Conservation (phyloP, 2,797 vertebrate genomes). For the Dallia pectoralis region DNA sequence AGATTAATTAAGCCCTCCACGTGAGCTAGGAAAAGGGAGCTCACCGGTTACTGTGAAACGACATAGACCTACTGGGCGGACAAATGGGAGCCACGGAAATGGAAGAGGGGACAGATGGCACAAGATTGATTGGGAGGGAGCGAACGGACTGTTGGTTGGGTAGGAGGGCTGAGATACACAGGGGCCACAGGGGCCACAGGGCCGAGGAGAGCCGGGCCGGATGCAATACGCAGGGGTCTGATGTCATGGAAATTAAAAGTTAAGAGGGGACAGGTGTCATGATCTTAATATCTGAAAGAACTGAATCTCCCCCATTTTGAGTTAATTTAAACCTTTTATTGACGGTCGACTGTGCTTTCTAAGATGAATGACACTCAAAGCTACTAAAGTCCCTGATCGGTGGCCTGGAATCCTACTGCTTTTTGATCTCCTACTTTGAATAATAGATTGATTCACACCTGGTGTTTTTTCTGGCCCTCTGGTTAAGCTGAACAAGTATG, state of each 20-base stretch:
- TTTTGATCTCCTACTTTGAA: no score
- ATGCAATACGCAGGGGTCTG: constrained; percentile 23
- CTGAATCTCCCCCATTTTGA: not conserved
- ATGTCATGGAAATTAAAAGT: constrained; percentile 42
- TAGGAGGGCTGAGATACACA: constrained; percentile 25
- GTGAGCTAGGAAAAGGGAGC: constrained; percentile 68
- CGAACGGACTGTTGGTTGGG: constrained; percentile 47
- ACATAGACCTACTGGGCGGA: constrained; percentile 73
- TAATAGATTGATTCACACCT: no score
- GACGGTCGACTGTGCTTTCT: constrained; percentile 38
- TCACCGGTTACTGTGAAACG: constrained; percentile 57
- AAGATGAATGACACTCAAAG: constrained; percentile 45
- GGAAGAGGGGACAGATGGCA: constrained; percentile 73
- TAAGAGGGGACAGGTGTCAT: constrained; percentile 19
- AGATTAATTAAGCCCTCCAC: constrained; percentile 74
- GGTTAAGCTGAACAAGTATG: not conserved
- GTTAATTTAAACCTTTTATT: constrained; percentile 65
- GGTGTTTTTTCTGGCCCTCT: no score
- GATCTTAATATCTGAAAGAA: constrained; percentile 42
- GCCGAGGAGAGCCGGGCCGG: constrained; percentile 44
- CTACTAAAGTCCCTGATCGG: not conserved
- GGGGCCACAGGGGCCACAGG: constrained; percentile 47
- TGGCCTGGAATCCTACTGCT: no score
- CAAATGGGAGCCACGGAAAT: constrained; percentile 72
- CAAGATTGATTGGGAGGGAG: constrained; percentile 67